Evolutionary conservation across 2,797 vertebrate genomes (phyloP).

Genomic region (Chromis chromis): DNA sequence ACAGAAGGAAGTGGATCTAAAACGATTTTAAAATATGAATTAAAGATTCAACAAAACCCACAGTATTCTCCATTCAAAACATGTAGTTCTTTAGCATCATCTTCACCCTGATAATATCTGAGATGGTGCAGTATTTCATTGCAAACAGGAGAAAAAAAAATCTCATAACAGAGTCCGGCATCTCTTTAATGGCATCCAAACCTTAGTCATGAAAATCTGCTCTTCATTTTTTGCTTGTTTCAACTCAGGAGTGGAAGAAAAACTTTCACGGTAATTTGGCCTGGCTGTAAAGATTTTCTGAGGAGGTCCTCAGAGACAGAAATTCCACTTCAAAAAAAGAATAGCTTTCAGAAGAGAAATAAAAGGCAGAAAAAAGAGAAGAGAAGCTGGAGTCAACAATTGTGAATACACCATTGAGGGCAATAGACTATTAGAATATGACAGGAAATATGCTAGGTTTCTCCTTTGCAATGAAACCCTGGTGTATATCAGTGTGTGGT

Average conservation of each 20-base stretch:
- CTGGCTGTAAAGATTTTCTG: slow-evolving; percentile 42
- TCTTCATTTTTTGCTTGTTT: slow-evolving; percentile 54
- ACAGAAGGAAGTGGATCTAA: slow-evolving; percentile 54
- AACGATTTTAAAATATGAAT: slow-evolving; percentile 59
- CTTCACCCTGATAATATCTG: slow-evolving; percentile 49
- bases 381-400: slow-evolving; percentile 12
- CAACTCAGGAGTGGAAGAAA: slow-evolving; percentile 40
- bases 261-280: slow-evolving; percentile 48
- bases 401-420: slow-evolving; percentile 11
- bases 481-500: slow-evolving; percentile 30
- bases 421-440: slow-evolving; percentile 23
- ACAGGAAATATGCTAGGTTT: slow-evolving; percentile 24
- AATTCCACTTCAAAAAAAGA: slow-evolving; percentile 6
- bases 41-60: slow-evolving; percentile 51
- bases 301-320: slow-evolving; percentile 41
- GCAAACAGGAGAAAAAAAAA: slow-evolving; percentile 29
- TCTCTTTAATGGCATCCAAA: slow-evolving; percentile 58
- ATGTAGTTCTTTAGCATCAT: slow-evolving; percentile 35
- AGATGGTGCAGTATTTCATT: slow-evolving; percentile 53
- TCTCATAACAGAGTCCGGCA: slow-evolving; percentile 15
- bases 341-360: slow-evolving; percentile 29
- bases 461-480: slow-evolving; percentile 35
- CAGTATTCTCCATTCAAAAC: slow-evolving; percentile 44
- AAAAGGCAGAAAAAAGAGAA: background rate
- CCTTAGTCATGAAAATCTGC: slow-evolving; percentile 57